phyloP scores from a whole-genome alignment of 2,797 vertebrate species.

The Gymnothorax reevesii region DNA sequence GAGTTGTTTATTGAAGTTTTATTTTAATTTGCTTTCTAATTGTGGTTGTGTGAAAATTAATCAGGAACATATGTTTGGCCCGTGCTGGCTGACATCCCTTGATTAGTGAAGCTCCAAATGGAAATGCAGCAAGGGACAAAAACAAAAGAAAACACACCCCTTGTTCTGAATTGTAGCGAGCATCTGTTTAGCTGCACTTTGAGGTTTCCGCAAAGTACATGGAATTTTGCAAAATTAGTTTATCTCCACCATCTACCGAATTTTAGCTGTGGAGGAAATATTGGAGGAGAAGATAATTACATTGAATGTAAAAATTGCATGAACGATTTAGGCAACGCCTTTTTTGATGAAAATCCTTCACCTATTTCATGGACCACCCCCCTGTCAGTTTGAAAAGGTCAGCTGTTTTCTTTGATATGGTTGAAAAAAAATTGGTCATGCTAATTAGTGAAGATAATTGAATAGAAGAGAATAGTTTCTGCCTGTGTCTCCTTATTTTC shows the following conservation, averaged over 20 bases:
- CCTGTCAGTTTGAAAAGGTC: slow-evolving; percentile 60
- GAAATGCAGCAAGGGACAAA: slow-evolving; percentile 33
- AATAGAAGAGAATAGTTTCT: slow-evolving; percentile 34
- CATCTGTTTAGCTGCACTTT: slow-evolving; percentile 40
- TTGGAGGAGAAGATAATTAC: slow-evolving; percentile 42
- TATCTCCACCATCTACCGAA: slow-evolving; percentile 40
- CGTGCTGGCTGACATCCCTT: slow-evolving; percentile 63
- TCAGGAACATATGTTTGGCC: slow-evolving; percentile 71
- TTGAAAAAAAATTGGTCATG: neutral
- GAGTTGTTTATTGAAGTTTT: slow-evolving; percentile 41
- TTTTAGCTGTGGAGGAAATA: slow-evolving; percentile 40
- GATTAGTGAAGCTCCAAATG: slow-evolving; percentile 66
- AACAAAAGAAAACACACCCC: slow-evolving; percentile 26
- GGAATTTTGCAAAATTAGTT: slow-evolving; percentile 38
- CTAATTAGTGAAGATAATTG: slow-evolving; percentile 27
- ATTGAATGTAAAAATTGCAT: slow-evolving; percentile 44
- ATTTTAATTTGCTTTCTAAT: slow-evolving; percentile 60
- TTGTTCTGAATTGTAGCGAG: slow-evolving; percentile 35
- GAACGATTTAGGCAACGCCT: slow-evolving; percentile 34
- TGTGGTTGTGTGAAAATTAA: slow-evolving; percentile 65
- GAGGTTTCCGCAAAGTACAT: slow-evolving; percentile 34
- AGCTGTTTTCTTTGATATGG: slow-evolving; percentile 39
- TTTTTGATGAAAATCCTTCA: slow-evolving; percentile 49
- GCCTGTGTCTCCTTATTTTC: neutral
- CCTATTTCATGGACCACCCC: slow-evolving; percentile 54